These are phyloP conservation scores for Agrochola lota DNA, from an alignment of 2,888 invertebrate genomes.

Conservation along the genomic window DNA sequence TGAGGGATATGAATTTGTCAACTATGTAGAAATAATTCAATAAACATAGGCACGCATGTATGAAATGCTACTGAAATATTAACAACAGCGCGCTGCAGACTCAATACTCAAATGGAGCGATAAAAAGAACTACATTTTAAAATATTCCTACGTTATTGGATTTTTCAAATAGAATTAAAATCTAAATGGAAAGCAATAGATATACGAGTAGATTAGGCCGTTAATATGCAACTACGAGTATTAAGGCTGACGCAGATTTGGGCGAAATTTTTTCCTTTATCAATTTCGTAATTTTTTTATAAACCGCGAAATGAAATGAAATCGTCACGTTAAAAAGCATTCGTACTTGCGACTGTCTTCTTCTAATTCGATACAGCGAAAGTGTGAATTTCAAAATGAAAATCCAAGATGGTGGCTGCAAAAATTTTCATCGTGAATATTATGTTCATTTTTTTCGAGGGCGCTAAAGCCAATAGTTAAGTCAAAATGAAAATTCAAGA, in stretches of 20 bases:
- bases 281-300: no score
- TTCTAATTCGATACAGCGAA: no score
- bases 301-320: no score
- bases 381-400: no score
- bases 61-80: constrained; percentile 36
- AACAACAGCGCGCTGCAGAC: neutral
- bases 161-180: constrained; percentile 24
- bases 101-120: constrained; percentile 6
- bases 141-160: neutral
- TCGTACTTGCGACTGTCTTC: no score
- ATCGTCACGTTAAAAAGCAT: no score
- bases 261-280: neutral
- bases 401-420: no score
- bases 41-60: neutral
- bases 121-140: neutral
- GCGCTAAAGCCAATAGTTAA: no score
- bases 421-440: no score
- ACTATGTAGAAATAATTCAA: constrained; percentile 15
- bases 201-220: neutral
- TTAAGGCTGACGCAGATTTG: neutral
- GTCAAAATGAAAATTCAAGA: no score
- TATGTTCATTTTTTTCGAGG: no score
- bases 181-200: neutral
- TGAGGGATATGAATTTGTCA: neutral
- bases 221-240: neutral